These are phyloP conservation scores for Pungitius pungitius DNA, from an alignment of 2,113 vertebrate species.

Conservation along the genomic window DNA sequence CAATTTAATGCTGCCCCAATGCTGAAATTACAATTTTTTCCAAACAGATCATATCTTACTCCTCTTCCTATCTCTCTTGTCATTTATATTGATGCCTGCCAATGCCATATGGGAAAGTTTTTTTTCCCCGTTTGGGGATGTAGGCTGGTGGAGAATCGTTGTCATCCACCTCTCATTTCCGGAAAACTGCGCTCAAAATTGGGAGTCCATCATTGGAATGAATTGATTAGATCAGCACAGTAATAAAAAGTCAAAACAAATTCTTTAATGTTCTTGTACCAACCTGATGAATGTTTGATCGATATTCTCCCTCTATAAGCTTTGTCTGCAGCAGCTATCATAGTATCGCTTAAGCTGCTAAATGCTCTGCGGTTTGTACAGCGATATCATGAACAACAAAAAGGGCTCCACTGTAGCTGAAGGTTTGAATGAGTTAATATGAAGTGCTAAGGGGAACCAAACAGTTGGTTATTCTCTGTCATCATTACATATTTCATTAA, in stretches of 20 bases:
- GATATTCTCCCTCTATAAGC: not conserved
- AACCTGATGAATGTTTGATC: not conserved
- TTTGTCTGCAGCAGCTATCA: not conserved
- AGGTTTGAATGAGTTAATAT: not conserved
- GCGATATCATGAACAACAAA: not conserved
- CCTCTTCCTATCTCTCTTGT: not conserved
- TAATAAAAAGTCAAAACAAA: not conserved
- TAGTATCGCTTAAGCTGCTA: not conserved
- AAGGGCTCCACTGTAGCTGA: not conserved
- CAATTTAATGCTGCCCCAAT: too few relatives aligned
- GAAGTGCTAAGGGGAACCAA: not conserved
- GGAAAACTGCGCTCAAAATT: not conserved
- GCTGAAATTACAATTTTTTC: conserved; percentile 17
- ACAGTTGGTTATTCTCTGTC: not conserved
- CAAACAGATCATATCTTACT: not conserved
- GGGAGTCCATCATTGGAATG: not conserved
- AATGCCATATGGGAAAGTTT: conserved; percentile 15
- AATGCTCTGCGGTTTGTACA: not conserved
- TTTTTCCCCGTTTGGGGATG: not conserved
- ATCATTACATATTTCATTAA: not conserved
- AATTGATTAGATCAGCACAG: not conserved
- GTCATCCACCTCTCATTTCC: not conserved
- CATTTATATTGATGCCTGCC: conserved; percentile 10
- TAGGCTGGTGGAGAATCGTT: not conserved
- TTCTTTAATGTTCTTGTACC: not conserved